Evolutionary conservation across 2,797 vertebrate species (phyloP), one percentile per base, ranked within the genome.

Genomic region (Oreortyx pictus): DNA sequence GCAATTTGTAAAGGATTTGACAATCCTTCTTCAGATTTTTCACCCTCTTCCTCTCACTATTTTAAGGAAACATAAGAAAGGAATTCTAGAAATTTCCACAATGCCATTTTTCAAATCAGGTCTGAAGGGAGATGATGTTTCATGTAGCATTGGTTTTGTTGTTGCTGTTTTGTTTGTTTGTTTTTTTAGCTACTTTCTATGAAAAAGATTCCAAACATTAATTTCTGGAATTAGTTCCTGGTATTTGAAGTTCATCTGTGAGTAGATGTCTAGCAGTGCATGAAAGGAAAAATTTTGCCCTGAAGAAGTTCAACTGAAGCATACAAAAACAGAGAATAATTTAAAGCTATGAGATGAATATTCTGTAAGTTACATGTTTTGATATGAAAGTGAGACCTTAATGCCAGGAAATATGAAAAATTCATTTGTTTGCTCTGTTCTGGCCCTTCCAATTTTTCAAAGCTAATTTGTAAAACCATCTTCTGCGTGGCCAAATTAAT

Each of bases 351-450:
- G 41, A 79, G 56, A 79, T 61, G 0, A 60, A 9, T 43, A 67
- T 78, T 86, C 72, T 4, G 2, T 47, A 88, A 86, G 25, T 29
- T 82, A 9, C 33, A 27, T 10, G 9, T 82, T 89, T 83, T 60
- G 44, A 67, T 77, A 78, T 37, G 20, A 92, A 88, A 92, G n/a
- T 4, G 1, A 83, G 27, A 54, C 27, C 37, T n/a, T 73, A 80
- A 79, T 78, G 15, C 10, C 31, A 84, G 5, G 86, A 75, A 88
- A 56, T 9, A 70, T 17, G 37, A 70, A 56, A 31, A 59, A 70
- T 80, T 18, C 83, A 22, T 92, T 92, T 95, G 17, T 66, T 92
- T 92, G 37, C 35, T 84, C 41, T 92, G 23, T 76, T 56, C 74
- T 5, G 8, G 50, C 10, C 25, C 31, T 79, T 89, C 43, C 14